Conservation (phyloP, 2,113 vertebrate genomes). For the Coptodon rendalli region DNA sequence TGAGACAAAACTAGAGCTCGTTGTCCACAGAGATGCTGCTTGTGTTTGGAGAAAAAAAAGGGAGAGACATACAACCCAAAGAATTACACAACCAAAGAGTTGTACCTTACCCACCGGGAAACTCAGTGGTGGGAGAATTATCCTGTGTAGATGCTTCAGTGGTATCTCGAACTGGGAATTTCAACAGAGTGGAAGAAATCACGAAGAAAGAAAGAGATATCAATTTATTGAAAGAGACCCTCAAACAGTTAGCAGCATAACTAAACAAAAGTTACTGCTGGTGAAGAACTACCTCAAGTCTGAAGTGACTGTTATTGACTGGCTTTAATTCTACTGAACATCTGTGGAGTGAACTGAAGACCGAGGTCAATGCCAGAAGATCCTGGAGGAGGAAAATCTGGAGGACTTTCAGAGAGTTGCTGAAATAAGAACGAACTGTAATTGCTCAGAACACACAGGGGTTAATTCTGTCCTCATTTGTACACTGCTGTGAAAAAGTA, state of each 20-base stretch:
- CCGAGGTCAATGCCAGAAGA: not conserved
- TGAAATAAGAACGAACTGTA: not conserved
- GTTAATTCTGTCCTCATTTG: not conserved
- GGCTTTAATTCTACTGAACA: not conserved
- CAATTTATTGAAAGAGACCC: not conserved
- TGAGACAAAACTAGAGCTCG: not conserved
- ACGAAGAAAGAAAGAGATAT: not conserved
- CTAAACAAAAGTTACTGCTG: not conserved
- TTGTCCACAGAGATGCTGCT: not conserved
- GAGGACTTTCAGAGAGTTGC: not conserved
- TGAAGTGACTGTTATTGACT: not conserved
- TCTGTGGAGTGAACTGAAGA: not conserved
- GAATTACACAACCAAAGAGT: not conserved
- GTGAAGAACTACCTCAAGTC: not conserved
- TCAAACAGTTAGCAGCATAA: not conserved
- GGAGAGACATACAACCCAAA: not conserved
- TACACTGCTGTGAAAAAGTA: not conserved
- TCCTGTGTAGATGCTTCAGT: not conserved
- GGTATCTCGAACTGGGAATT: not conserved
- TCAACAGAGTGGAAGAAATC: not conserved
- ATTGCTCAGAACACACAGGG: not conserved
- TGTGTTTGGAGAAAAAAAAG: not conserved
- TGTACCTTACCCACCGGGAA: not conserved
- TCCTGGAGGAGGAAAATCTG: not conserved
- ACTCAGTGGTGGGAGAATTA: not conserved